A percentile compares a stretch with the other conserved stretches of the same genome.
phyloP scores from a whole-genome alignment of 2,797 vertebrate genomes.

The Schizopygopsis malacanthus region DNA sequence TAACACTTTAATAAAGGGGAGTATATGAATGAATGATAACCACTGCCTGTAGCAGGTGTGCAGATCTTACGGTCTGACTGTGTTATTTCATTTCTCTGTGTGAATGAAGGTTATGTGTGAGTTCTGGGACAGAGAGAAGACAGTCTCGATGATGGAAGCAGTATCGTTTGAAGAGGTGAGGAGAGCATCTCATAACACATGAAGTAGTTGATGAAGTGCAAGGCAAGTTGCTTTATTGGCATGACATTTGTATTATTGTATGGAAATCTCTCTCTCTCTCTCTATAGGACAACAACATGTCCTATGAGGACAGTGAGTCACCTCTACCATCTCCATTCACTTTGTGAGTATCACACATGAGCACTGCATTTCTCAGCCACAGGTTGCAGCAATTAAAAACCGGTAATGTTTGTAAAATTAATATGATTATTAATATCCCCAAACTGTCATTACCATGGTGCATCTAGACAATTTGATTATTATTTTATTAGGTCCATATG shows the following conservation, averaged over 20 bases:
- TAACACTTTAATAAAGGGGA: slow-evolving; percentile 22
- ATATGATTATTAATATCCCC: background rate
- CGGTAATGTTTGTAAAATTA: background rate
- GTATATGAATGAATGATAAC: slow-evolving; percentile 6
- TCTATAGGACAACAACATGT: slow-evolving; percentile 75
- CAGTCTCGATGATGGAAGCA: slow-evolving; percentile 56
- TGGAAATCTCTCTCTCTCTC: background rate
- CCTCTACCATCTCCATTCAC: slow-evolving; percentile 70
- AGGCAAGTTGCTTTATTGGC: too few species aligned
- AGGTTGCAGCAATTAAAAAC: background rate
- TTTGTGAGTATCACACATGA: slow-evolving; percentile 72
- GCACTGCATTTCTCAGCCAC: background rate
- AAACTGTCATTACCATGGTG: background rate
- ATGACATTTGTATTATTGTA: too few species aligned
- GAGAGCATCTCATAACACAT: background rate
- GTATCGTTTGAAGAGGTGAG: slow-evolving; percentile 60
- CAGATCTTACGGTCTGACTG: background rate
- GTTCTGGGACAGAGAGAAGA: slow-evolving; percentile 38
- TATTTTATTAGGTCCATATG: background rate
- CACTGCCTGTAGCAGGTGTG: background rate
- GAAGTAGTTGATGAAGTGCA: background rate
- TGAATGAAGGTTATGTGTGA: slow-evolving; percentile 56
- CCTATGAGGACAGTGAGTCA: slow-evolving; percentile 73
- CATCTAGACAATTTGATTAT: background rate
- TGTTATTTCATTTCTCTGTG: slow-evolving; percentile 17